These are phyloP conservation scores for Mongoloraphidia duomilia DNA, from an alignment of 2,888 invertebrate species.

Conservation along the genomic window DNA sequence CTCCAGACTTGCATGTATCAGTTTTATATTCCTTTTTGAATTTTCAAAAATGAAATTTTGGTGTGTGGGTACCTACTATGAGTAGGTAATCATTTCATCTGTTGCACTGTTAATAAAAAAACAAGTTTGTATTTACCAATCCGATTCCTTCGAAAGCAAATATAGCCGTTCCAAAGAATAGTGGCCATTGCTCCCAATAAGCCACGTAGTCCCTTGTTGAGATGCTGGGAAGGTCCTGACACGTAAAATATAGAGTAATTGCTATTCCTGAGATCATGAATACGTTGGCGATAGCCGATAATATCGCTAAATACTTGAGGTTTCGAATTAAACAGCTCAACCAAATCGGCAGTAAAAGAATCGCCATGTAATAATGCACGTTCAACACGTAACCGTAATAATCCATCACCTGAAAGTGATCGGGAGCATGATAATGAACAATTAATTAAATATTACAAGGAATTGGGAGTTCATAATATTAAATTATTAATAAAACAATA, in stretches of 20 bases:
- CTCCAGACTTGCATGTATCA: too few relatives aligned
- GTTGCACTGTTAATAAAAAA: too few relatives aligned
- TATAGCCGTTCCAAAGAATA: slow-evolving; percentile 91
- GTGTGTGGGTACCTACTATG: too few relatives aligned
- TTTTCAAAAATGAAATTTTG: too few relatives aligned
- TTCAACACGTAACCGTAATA: slow-evolving; percentile 45
- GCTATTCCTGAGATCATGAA: slow-evolving; percentile 62
- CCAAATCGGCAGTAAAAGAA: slow-evolving; percentile 56
- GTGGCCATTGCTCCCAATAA: slow-evolving; percentile 46
- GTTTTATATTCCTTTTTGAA: too few relatives aligned
- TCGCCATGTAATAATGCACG: slow-evolving; percentile 57
- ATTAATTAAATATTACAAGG: too few relatives aligned
- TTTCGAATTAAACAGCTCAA: slow-evolving; percentile 61
- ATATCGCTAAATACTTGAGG: slow-evolving; percentile 60
- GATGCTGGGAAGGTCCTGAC: slow-evolving; percentile 53
- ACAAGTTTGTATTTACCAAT: slow-evolving; percentile 41
- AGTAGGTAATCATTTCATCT: too few relatives aligned
- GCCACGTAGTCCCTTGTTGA: slow-evolving; percentile 44
- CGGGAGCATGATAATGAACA: too few relatives aligned
- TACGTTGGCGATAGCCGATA: slow-evolving; percentile 65
- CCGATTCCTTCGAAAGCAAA: slow-evolving; percentile 96
- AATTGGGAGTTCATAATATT: too few relatives aligned
- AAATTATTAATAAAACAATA: too few relatives aligned
- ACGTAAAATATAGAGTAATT: slow-evolving; percentile 62
- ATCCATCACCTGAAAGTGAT: slow-evolving; percentile 44